Base-by-base conservation (phyloP, 2,888 invertebrate species). In the Melangyna quadrimaculata region DNA sequence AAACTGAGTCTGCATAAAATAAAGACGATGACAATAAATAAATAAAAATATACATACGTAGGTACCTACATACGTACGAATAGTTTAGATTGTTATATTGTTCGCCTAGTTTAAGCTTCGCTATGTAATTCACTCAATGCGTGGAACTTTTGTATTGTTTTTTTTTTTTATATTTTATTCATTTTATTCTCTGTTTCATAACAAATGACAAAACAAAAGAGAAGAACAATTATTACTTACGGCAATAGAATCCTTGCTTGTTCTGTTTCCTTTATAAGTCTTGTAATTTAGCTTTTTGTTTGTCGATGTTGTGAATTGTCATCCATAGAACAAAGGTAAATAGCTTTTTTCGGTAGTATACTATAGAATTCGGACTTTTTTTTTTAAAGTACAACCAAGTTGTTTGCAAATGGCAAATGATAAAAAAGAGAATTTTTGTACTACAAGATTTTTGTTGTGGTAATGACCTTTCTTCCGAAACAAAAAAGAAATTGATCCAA, bases 161-260 rank as follows among this genome's bases (percentile, higher is more conserved):
- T n/a, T n/a, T 63, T 63, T 40, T 9, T 24, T 63, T 17, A 1
- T 43, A 24, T 27, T 63, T 27, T 17, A 6, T 35, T 22, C 37
- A 37, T 59, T 63, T 43, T 27, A n/a, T 40, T 22, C n/a, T 40
- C 9, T 40, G 8, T n/a, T 2, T 2, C 7, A 35, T 59, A 10
- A 43, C 10, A 24, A 63, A 63, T 61, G 27, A 24, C 27, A 63
- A 69, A 55, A 79, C 61, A 74, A 74, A 79, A 79, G 79, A 55
- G 67, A 32, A 61, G 55, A 70, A 80, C 80, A 80, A 75, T 80
- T 75, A 75, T 63, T 70, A 40, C 75, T 75, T 43, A 75, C 63
- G 53, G 74, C 61, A 59, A 67, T 65, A 48, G 57, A 78, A 65
- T 67, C 55, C 27, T 63, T 55, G 32, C 27, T 22, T 40, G 35